Percentiles rank a stretch among this genome's conserved stretches.
Conservation (phyloP, 2,797 vertebrate genomes). For the Hydrophis major region DNA sequence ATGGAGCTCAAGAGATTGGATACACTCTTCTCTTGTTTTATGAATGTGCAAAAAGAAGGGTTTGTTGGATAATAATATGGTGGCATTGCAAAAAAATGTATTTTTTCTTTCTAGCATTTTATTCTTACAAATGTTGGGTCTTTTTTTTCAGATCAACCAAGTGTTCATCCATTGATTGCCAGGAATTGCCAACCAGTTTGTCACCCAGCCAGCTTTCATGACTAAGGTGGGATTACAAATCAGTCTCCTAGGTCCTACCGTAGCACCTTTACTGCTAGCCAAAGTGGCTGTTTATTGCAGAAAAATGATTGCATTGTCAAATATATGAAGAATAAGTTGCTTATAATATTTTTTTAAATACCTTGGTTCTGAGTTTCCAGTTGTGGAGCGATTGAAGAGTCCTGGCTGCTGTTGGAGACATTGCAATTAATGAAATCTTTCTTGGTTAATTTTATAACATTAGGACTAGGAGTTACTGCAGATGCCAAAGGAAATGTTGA, state of each 20-base stretch:
- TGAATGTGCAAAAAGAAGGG: not conserved
- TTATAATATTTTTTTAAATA: conserved; percentile 48
- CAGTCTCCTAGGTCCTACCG: no score
- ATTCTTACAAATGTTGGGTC: not conserved
- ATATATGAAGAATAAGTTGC: not conserved
- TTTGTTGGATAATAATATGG: not conserved
- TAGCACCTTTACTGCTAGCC: not conserved
- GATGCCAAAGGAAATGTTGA: conserved; percentile 71
- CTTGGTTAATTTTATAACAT: conserved; percentile 50
- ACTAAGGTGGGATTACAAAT: no score
- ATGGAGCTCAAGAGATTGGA: not conserved
- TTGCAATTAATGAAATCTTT: conserved; percentile 37
- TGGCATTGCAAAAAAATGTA: not conserved
- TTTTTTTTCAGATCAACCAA: not conserved
- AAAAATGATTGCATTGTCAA: not conserved
- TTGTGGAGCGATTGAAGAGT: conserved; percentile 74
- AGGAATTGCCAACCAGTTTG: not conserved
- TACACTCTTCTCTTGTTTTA: not conserved
- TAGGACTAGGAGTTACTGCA: conserved; percentile 75
- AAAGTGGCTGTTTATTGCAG: not conserved
- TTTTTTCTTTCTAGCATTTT: not conserved
- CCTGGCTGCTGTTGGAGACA: conserved; percentile 56
- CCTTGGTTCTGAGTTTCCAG: conserved; percentile 86
- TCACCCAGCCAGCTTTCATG: not conserved
- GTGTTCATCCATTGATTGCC: not conserved